phyloP scores from a whole-genome alignment of 2,888 invertebrate species.

The Zygothrica quintamaculata region DNA sequence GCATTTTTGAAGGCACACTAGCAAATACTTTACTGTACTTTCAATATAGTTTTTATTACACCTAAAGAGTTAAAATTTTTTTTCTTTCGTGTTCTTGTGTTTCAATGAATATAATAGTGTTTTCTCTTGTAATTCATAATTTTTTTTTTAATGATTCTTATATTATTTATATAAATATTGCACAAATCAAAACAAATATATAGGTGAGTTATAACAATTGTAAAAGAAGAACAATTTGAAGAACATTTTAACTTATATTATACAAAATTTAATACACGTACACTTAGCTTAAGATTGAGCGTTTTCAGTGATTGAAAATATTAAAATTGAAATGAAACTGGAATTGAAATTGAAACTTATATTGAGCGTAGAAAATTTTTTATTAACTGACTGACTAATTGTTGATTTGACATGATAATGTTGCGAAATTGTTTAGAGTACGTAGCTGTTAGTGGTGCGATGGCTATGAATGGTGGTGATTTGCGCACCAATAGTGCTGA shows the following conservation, averaged over 20 bases:
- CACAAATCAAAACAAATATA: slow-evolving; percentile 75
- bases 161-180: slow-evolving; percentile 74
- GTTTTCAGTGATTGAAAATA: slow-evolving; percentile 75
- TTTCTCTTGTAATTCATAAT: slow-evolving; percentile 48
- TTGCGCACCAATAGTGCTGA: slow-evolving; percentile 12
- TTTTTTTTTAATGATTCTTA: slow-evolving; percentile 46
- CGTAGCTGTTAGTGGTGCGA: slow-evolving; percentile 37
- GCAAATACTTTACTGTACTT: slow-evolving; percentile 77
- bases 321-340: slow-evolving; percentile 30
- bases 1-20: slow-evolving; percentile 83
- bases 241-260: slow-evolving; percentile 66
- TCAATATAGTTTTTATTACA: slow-evolving; percentile 46
- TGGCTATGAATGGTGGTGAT: slow-evolving; percentile 48
- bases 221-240: slow-evolving; percentile 60
- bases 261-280: slow-evolving; percentile 31
- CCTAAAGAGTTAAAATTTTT: slow-evolving; percentile 39
- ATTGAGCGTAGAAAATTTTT: slow-evolving; percentile 38
- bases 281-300: slow-evolving; percentile 74
- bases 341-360: slow-evolving; percentile 12
- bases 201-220: slow-evolving; percentile 71
- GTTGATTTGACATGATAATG: slow-evolving; percentile 75
- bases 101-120: no score
- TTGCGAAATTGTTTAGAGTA: slow-evolving; percentile 56
- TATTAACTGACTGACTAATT: slow-evolving; percentile 48
- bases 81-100: slow-evolving; percentile 29